Conservation (phyloP, 2,888 invertebrate genomes). For the Patella caerulea region DNA sequence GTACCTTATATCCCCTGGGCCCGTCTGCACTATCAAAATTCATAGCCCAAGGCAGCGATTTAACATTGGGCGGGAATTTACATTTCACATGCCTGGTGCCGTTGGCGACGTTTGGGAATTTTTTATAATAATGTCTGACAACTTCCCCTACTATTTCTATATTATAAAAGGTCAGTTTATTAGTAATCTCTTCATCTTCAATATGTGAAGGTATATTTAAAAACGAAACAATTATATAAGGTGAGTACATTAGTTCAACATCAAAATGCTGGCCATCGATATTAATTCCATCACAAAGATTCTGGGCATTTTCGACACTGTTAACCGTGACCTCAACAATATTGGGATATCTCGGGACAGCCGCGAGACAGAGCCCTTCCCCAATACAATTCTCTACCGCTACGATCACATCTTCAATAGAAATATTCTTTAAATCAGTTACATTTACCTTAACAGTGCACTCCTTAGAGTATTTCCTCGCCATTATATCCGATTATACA, state of each 20-base stretch:
- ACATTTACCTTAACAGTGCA: not conserved
- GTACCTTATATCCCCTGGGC: not conserved
- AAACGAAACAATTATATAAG: not conserved
- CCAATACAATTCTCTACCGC: not conserved
- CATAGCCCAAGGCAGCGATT: not conserved
- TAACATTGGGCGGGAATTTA: not conserved
- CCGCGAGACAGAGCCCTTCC: not conserved
- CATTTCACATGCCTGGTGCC: not conserved
- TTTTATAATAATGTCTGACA: not conserved
- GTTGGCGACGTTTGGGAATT: not conserved
- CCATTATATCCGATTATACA: not conserved
- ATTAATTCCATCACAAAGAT: not conserved
- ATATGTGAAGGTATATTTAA: not conserved
- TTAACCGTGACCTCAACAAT: not conserved
- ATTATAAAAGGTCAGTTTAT: not conserved
- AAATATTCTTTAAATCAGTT: not conserved
- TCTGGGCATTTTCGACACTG: not conserved
- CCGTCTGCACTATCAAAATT: not conserved
- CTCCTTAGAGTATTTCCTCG: not conserved
- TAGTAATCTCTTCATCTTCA: not conserved
- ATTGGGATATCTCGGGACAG: not conserved
- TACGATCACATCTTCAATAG: not conserved
- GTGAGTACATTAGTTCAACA: not conserved
- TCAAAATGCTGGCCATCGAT: not conserved
- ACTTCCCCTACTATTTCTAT: not conserved